phyloP scores from a whole-genome alignment of 2,797 vertebrate genomes.

The Iguana delicatissima region DNA sequence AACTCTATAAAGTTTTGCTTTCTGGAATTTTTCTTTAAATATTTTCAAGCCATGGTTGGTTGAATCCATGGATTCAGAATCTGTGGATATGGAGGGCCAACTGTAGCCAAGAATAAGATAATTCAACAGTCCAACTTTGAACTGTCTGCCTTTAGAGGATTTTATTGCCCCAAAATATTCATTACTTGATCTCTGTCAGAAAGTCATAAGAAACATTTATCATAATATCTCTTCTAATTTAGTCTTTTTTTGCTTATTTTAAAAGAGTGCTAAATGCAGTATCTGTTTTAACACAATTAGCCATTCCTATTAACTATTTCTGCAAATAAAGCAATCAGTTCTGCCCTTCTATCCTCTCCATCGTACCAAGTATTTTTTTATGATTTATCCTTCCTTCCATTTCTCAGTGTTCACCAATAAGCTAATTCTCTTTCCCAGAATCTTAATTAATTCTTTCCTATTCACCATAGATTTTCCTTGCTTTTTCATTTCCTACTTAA shows the following conservation, averaged over 20 bases:
- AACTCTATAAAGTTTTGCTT: too few species aligned
- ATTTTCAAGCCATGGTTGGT: too few species aligned
- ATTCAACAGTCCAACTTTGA: background rate
- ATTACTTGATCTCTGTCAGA: background rate
- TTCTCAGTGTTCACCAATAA: constrained; percentile 15
- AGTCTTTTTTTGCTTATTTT: background rate
- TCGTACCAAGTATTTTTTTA: constrained; percentile 6
- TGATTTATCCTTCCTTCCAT: constrained; percentile 16
- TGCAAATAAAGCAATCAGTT: background rate
- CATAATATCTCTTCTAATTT: background rate
- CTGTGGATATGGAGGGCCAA: too few species aligned
- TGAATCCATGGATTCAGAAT: too few species aligned
- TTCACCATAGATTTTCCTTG: constrained; percentile 2
- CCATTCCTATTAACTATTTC: background rate
- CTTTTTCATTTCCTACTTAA: constrained; percentile 37
- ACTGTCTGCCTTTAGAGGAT: background rate
- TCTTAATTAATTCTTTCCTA: constrained; percentile 18
- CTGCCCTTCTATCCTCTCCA: background rate
- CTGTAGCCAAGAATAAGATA: background rate
- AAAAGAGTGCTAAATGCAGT: background rate
- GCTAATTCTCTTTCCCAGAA: background rate
- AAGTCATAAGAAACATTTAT: background rate
- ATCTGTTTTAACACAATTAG: background rate
- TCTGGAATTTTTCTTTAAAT: too few species aligned
- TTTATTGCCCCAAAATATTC: background rate